Conservation (phyloP, 2,113 vertebrate species). For the Rhinopomastus cyanomelas region DNA sequence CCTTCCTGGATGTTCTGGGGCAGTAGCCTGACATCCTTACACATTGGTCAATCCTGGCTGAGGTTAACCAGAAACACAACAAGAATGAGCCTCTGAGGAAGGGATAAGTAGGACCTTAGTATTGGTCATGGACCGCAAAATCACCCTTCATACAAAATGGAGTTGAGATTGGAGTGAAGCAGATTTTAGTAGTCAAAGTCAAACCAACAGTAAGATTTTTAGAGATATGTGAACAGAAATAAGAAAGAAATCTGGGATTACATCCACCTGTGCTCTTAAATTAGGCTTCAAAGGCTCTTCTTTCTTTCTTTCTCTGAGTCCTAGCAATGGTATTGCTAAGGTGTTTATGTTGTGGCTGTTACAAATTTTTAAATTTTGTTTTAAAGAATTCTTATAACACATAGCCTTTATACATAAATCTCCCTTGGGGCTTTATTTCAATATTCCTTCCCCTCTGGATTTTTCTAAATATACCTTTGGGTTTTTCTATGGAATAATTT, state of each 20-base stretch:
- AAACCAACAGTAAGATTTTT: not conserved
- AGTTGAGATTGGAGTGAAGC: not conserved
- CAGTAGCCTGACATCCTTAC: not conserved
- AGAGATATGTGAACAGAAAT: not conserved
- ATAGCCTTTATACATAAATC: not conserved
- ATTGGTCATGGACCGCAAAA: not conserved
- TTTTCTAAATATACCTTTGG: constrained; percentile 2
- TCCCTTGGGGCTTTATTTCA: not conserved
- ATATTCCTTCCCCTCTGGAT: not conserved
- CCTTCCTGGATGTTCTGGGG: not conserved
- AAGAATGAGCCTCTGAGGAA: not conserved
- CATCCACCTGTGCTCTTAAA: not conserved
- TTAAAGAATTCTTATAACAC: not conserved
- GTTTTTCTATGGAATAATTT: not conserved
- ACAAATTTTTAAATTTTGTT: not conserved
- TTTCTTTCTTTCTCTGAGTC: not conserved
- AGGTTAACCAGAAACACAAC: not conserved
- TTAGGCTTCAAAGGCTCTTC: constrained; percentile 8
- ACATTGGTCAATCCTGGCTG: not conserved
- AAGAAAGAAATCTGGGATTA: not conserved
- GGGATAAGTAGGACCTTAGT: not conserved
- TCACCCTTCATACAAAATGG: not conserved
- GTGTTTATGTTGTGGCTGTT: not conserved
- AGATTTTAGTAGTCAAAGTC: not conserved
- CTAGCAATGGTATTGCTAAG: not conserved